Percentiles rank a stretch among this genome's conserved stretches.
phyloP scores from a whole-genome alignment of 2,113 vertebrate species.

The Macaca nemestrina region DNA sequence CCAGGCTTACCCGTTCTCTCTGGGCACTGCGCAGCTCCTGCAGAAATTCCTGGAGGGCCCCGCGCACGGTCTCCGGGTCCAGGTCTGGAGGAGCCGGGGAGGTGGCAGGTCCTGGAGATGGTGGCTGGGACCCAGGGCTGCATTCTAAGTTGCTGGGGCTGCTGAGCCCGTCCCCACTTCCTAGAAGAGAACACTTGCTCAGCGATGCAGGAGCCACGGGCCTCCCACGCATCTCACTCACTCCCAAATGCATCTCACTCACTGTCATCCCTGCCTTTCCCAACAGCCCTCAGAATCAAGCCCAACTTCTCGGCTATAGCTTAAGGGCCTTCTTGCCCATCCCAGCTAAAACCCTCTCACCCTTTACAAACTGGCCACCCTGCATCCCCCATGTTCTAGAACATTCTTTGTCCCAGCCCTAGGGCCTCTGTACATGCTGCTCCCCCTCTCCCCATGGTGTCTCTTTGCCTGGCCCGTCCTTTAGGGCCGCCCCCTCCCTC shows the following conservation, averaged over 20 bases:
- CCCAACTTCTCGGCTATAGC: no score
- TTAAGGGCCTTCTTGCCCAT: background rate
- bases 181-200: background rate
- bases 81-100: slow-evolving; percentile 79
- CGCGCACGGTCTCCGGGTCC: slow-evolving; percentile 89
- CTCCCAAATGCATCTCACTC: fast-evolving
- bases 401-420: background rate
- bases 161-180: slow-evolving; percentile 43
- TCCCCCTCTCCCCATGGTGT: background rate
- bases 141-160: slow-evolving; percentile 82
- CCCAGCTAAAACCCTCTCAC: background rate
- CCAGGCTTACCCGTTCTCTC: slow-evolving; percentile 87
- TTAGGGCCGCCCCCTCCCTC: background rate
- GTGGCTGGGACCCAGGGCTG: slow-evolving; percentile 77
- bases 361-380: background rate
- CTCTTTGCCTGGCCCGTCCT: background rate
- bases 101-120: slow-evolving; percentile 84
- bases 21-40: slow-evolving; percentile 90
- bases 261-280: fast-evolving
- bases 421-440: fast-evolving
- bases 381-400: background rate
- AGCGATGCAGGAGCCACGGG: background rate
- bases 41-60: slow-evolving; percentile 91
- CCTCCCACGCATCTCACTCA: fast-evolving
- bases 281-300: background rate